phyloP scores from a whole-genome alignment of 2,888 invertebrate species.

The Caenorhabditis panamensis region DNA sequence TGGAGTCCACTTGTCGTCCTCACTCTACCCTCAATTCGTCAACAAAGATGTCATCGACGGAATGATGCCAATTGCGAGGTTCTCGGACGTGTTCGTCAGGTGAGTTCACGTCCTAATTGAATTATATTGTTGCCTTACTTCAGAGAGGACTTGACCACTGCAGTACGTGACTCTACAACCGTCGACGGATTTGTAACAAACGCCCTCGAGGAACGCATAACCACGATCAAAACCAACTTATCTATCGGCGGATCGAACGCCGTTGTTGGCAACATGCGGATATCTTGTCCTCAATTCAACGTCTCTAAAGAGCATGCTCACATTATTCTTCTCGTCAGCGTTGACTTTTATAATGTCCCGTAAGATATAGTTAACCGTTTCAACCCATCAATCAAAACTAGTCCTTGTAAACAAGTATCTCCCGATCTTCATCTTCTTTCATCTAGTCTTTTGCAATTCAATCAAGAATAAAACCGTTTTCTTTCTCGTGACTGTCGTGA shows the following conservation, averaged over 20 bases:
- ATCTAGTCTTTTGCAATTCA: neutral
- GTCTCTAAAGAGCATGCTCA: constrained; percentile 69
- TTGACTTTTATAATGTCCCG: constrained; percentile 59
- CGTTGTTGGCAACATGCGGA: constrained; percentile 52
- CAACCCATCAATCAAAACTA: neutral
- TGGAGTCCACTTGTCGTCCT: constrained; percentile 62
- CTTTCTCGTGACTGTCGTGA: neutral
- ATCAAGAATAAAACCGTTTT: neutral
- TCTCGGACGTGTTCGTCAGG: constrained; percentile 68
- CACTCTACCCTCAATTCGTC: constrained; percentile 58
- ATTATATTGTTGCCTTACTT: too few relatives aligned
- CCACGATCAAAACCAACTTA: constrained; percentile 48
- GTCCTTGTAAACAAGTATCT: neutral
- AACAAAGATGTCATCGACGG: constrained; percentile 55
- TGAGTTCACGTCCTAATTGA: neutral
- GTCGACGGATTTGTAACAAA: constrained; percentile 65
- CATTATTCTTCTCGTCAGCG: constrained; percentile 62
- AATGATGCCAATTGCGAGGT: constrained; percentile 54
- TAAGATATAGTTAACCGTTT: constrained; percentile 7
- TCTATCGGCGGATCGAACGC: constrained; percentile 53
- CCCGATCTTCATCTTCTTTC: neutral
- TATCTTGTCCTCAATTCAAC: constrained; percentile 66
- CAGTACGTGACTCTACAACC: constrained; percentile 65
- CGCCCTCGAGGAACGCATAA: constrained; percentile 62
- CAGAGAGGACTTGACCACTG: constrained; percentile 64